Evolutionary conservation across 2,113 vertebrate species (phyloP).

Genomic region (Procavia capensis): DNA sequence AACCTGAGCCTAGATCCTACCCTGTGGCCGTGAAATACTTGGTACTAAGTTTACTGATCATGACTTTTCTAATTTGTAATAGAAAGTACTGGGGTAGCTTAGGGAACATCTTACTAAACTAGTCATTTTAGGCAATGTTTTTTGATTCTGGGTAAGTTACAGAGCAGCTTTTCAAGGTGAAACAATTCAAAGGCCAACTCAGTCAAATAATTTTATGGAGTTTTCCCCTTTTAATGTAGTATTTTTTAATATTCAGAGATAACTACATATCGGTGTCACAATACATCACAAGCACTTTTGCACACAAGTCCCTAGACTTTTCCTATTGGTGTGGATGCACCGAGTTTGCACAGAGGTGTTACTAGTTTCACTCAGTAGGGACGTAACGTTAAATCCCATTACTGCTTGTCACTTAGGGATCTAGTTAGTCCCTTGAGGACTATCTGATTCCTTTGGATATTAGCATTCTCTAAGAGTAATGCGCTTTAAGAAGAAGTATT

Average conservation of each 20-base stretch:
- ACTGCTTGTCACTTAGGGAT: neutral
- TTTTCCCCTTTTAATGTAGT: neutral
- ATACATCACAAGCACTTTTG: neutral
- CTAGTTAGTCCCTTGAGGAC: neutral
- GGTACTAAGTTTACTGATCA: neutral
- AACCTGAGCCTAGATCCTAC: slow-evolving; percentile 46
- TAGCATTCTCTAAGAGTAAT: neutral
- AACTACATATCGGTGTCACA: neutral
- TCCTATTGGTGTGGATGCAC: neutral
- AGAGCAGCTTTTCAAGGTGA: neutral
- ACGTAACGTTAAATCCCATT: neutral
- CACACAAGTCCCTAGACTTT: neutral
- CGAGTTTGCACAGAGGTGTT: neutral
- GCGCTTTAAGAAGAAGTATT: neutral
- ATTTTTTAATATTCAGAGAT: neutral
- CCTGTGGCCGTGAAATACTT: neutral
- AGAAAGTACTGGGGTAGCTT: neutral
- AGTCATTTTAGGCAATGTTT: neutral
- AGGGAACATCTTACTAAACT: neutral
- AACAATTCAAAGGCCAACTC: neutral
- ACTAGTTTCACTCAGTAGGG: neutral
- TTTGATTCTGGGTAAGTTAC: neutral
- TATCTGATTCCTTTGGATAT: neutral
- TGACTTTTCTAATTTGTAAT: neutral
- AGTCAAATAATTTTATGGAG: neutral